Evolutionary conservation across 2,888 invertebrate genomes (phyloP), one percentile per base, ranked within the genome.

Genomic region (Xanthia icteritia): DNA sequence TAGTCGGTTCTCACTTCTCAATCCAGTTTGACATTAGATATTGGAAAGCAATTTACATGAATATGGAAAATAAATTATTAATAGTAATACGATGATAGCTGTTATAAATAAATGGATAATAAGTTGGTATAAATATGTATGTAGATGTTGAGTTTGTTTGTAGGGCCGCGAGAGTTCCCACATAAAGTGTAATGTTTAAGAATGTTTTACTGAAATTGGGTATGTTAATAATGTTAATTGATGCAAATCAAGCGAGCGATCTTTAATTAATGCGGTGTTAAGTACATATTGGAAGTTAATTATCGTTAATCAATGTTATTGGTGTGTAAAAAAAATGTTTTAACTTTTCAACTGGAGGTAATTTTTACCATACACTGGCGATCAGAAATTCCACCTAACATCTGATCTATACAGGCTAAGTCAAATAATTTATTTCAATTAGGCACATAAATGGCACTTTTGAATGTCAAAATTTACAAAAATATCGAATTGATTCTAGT

Each of bases 31-130:
- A 82, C 84, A 73, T 82, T 81, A 66, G 39, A 73, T 67, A 82
- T 85, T 85, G 77, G 74, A 88, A 87, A 79, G 77, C 75, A 85
- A 88, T 88, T 86, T 88, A 88, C 81, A 67, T 82, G 70, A 85
- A 78, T 71, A 84, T 81, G 76, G 60, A 82, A 87, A 78, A 79
- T 74, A 85, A 78, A 79, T 83, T 87, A 82, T 84, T 84, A 83
- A 84, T 82, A 88, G 60, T 84, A 77, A 81, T 77, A 69, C 70
- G 70, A 79, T 72, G 74, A 74, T 80, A 77, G 64, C 73, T 69
- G 66, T 58, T 81, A 76, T 87, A 83, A 85, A 84, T 80, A 81
- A 58, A 75, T 81, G 71, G 56, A 64, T 82, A 78, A 82, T 86
- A 87, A 75, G 67, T 80, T 76, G 54, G 54, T 69, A 79, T 86